phyloP scores from a whole-genome alignment of 1,140 invertebrate genomes.

The Cotesia typhae region DNA sequence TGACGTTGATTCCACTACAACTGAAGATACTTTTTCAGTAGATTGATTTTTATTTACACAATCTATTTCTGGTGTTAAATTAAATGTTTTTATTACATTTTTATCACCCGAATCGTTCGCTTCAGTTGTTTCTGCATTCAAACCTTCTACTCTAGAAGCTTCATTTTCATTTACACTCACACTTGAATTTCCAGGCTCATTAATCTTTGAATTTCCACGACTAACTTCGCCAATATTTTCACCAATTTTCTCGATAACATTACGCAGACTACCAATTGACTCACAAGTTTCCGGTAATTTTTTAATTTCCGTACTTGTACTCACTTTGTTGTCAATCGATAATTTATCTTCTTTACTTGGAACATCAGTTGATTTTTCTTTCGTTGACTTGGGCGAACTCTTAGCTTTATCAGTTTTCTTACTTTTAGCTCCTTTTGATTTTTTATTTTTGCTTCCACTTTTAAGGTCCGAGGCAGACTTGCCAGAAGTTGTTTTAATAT shows the following conservation, averaged over 20 bases:
- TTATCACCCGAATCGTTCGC: too few species aligned
- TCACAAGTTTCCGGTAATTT: constrained; percentile 53
- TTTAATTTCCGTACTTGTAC: constrained; percentile 1
- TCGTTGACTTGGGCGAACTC: constrained; percentile 31
- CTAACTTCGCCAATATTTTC: constrained; percentile 46
- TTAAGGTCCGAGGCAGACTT: constrained; percentile 42
- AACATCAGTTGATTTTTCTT: constrained; percentile 36
- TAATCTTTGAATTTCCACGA: background rate
- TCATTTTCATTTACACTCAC: background rate
- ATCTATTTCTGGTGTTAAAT: too few species aligned
- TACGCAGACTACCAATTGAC: constrained; percentile 55
- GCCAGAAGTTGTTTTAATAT: constrained; percentile 57
- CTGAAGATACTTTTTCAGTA: background rate
- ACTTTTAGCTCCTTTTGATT: constrained; percentile 37
- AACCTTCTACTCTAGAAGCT: background rate
- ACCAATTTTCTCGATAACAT: constrained; percentile 56
- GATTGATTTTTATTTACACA: too few species aligned
- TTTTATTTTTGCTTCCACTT: constrained; percentile 31
- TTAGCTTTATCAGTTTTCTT: constrained; percentile 42
- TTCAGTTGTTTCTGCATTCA: background rate
- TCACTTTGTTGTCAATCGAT: constrained; percentile 25
- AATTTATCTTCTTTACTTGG: constrained; percentile 26
- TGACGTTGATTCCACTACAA: too few species aligned
- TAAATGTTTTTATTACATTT: too few species aligned
- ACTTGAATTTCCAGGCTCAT: background rate